Evolutionary conservation across 2,113 vertebrate species (phyloP).

Genomic region (Phoenicopterus ruber): DNA sequence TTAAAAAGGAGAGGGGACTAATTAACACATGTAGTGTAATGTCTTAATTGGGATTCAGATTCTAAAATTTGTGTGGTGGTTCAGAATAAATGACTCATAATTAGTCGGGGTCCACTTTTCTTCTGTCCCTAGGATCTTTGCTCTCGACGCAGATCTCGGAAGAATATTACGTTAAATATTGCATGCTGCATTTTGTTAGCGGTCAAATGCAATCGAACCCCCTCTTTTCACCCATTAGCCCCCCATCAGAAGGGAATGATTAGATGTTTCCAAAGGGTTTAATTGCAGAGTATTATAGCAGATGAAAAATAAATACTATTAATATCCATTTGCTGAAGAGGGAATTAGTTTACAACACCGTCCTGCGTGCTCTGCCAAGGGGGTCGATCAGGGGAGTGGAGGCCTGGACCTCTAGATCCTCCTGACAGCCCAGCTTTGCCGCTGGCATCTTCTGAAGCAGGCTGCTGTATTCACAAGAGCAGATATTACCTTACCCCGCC

Average conservation of each 20-base stretch:
- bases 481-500: background rate
- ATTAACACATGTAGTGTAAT: slow-evolving; percentile 88
- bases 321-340: background rate
- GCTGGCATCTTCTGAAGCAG: background rate
- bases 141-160: background rate
- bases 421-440: background rate
- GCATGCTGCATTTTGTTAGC: background rate
- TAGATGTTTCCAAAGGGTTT: background rate
- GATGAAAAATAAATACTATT: background rate
- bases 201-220: background rate
- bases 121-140: background rate
- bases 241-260: background rate
- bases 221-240: background rate
- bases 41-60: slow-evolving; percentile 85
- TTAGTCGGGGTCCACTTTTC: slow-evolving; percentile 30
- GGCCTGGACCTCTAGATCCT: background rate
- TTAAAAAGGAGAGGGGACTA: slow-evolving; percentile 76
- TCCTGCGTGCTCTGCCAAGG: background rate
- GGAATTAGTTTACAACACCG: fast-evolving
- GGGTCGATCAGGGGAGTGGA: background rate
- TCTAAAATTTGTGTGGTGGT: slow-evolving; percentile 37
- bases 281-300: background rate
- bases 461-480: background rate
- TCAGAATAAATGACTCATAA: slow-evolving; percentile 63
- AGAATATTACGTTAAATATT: background rate